Evolutionary conservation across 2,888 invertebrate genomes (phyloP).

Genomic region (Callyntrura guangdongensis): DNA sequence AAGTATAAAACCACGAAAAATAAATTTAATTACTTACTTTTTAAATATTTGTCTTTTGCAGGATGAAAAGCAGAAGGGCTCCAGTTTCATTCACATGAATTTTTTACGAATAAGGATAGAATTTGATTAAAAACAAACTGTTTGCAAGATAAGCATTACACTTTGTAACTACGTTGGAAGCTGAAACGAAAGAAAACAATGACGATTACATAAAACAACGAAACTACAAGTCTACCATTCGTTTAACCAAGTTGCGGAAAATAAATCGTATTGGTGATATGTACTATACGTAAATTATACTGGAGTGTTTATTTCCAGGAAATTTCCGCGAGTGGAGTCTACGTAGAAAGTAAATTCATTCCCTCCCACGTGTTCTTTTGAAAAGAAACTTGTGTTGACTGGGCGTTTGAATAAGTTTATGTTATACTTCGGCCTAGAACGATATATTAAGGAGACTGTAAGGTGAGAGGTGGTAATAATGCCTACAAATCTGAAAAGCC

Average conservation of each 20-base stretch:
- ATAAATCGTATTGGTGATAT: not conserved
- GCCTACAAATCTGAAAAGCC: conserved; percentile 84
- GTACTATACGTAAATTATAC: not conserved
- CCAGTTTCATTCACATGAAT: not conserved
- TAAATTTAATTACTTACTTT: not conserved
- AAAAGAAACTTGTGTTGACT: not conserved
- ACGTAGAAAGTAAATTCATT: not conserved
- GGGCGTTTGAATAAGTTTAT: conserved; percentile 27
- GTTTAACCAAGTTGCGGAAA: not conserved
- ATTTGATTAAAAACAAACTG: no score
- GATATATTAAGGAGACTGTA: conserved; percentile 1
- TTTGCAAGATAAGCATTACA: no score
- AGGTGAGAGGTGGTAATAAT: conserved; percentile 73
- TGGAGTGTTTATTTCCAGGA: not conserved
- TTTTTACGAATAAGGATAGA: no score
- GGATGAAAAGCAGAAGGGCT: not conserved
- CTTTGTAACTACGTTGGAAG: no score
- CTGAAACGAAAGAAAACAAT: not conserved
- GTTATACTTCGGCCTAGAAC: not conserved
- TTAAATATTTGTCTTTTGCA: not conserved
- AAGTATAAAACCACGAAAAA: no score
- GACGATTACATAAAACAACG: not conserved
- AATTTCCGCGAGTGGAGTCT: not conserved
- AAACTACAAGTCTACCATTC: not conserved
- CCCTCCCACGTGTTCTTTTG: not conserved